phyloP scores from a whole-genome alignment of 2,113 vertebrate genomes.

The Hemiprocne comata region DNA sequence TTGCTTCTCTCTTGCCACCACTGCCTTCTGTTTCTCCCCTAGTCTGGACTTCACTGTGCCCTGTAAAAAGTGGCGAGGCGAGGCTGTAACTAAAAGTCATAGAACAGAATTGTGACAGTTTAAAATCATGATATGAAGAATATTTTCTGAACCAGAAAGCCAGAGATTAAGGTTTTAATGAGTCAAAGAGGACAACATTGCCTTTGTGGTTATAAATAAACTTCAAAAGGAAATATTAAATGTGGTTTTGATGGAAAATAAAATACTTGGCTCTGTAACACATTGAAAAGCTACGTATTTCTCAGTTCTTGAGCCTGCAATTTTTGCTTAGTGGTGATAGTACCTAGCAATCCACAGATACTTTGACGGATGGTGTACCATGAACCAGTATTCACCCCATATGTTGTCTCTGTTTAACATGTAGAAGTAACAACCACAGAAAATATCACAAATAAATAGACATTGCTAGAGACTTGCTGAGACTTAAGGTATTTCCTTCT shows the following conservation, averaged over 20 bases:
- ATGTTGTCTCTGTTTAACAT: neutral
- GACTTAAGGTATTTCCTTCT: neutral
- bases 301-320: neutral
- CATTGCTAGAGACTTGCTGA: neutral
- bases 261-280: neutral
- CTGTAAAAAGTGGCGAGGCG: neutral
- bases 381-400: neutral
- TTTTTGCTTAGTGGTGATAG: neutral
- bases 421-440: neutral
- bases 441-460: neutral
- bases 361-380: neutral
- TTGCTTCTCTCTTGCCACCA: neutral
- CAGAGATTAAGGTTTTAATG: conserved; percentile 20
- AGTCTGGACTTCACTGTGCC: neutral
- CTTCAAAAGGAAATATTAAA: neutral
- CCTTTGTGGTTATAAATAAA: conserved; percentile 8
- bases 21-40: conserved; percentile 1
- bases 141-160: neutral
- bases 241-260: neutral
- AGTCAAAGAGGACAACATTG: conserved; percentile 19
- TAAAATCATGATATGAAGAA: neutral
- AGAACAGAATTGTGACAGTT: neutral
- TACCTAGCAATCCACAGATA: neutral
- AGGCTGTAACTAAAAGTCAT: neutral
- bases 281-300: neutral